Percentiles rank a stretch among this genome's conserved stretches.
Conservation (phyloP, 92 coral and sea anemone species). For the Porites evermanni region DNA sequence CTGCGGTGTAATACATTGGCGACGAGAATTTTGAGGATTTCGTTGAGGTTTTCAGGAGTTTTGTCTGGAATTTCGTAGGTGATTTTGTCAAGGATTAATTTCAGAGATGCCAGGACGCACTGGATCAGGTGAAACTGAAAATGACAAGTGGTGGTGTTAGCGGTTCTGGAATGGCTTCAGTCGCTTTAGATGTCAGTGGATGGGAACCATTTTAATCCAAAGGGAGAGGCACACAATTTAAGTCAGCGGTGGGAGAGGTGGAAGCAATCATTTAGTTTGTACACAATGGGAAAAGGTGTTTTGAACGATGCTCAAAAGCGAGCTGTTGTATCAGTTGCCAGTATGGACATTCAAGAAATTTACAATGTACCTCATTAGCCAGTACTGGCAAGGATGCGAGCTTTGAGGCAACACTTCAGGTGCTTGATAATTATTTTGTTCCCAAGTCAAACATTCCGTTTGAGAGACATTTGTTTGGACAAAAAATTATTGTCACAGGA, state of each 20-base stretch:
- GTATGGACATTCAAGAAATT: constrained; percentile 24
- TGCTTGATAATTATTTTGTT: constrained; percentile 48
- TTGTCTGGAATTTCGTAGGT: no score
- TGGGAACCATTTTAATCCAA: constrained; percentile 6
- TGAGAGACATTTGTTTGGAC: constrained; percentile 45
- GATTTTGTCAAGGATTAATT: neutral
- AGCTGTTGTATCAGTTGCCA: constrained; percentile 2
- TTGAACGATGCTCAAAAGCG: neutral
- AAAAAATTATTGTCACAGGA: constrained; percentile 20
- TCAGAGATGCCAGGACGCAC: constrained; percentile 2
- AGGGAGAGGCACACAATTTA: neutral
- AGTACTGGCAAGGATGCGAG: neutral
- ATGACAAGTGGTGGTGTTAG: neutral
- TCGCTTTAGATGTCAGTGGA: neutral
- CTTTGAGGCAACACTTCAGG: constrained; percentile 12
- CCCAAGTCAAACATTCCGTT: constrained; percentile 46
- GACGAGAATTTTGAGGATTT: neutral
- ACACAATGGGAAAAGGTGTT: constrained; percentile 21
- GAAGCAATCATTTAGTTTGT: constrained; percentile 19
- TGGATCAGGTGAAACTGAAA: neutral
- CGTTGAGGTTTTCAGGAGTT: no score
- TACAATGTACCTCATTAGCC: constrained; percentile 4
- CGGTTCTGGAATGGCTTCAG: neutral
- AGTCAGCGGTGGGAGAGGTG: constrained; percentile 19
- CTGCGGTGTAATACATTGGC: no score